Base-by-base conservation (phyloP, 2,113 vertebrate genomes). In the Atrichornis clamosus region DNA sequence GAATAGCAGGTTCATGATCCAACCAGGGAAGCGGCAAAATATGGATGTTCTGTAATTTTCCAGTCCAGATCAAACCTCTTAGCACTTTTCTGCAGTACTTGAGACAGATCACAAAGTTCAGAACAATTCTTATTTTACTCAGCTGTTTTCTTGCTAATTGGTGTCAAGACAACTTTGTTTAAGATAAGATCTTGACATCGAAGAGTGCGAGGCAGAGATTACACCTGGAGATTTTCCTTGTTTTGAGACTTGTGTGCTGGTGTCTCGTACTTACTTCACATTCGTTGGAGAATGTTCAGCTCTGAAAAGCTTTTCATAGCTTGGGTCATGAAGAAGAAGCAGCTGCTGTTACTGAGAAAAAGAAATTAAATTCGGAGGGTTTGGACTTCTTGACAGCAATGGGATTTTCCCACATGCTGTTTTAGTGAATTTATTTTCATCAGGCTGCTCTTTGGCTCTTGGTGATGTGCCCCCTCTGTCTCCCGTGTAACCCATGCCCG, bases 401-500 rank as follows among this genome's bases (percentile, higher is more conserved):
- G 14, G 21, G 22, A 7, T 52, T 41, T 33, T 18, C 16, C 27
- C 20, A 2, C 32, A 5, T 2, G 27, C 11, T 15, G 35, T 68
- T 91, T 33, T 4, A 30, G 69, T 10, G 42, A 13, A 8, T 81
- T 22, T 22, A 26, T 26, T 56, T 18, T 17, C 41, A 21, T 2
- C 2, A 20, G n/a, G 44, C 52, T 30, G 50, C 23, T 59, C 42
- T n/a, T 1, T 0, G 39, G 53, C 37, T 24, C 59, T 18, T 0
- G 56, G 27, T 4, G 59, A 1, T 2, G 12, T 2, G 18, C 1
- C n/a, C 37, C 32, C 33, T 0, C 4, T 33, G 6, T 26, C 2
- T 9, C 30, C 44, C 49, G 58, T 3, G 14, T 27, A 11, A 14
- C 10, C 27, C 50, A 0, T 1, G 33, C 32, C 46, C 5, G n/a